Conservation (phyloP, 2,888 invertebrate species). For the Hydriomena furcata region DNA sequence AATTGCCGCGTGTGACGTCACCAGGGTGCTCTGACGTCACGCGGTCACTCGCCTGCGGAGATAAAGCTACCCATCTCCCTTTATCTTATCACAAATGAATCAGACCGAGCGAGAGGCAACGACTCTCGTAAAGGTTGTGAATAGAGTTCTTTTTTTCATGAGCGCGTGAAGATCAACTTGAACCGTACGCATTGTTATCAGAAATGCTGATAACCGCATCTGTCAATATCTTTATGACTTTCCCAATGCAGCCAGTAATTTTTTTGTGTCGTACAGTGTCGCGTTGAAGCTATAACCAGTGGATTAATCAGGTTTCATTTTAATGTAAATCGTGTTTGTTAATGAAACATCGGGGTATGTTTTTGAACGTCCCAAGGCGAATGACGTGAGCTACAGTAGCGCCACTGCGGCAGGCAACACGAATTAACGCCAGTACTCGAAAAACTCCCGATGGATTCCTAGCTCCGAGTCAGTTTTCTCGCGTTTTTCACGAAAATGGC, state of each 20-base stretch:
- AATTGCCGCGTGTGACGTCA: slow-evolving; percentile 82
- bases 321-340: slow-evolving; percentile 54
- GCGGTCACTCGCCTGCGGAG: slow-evolving; percentile 42
- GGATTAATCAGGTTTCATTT: slow-evolving; percentile 31
- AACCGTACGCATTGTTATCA: slow-evolving; percentile 62
- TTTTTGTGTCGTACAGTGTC: slow-evolving; percentile 23
- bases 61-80: slow-evolving; percentile 49
- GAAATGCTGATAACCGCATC: slow-evolving; percentile 57
- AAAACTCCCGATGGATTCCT: slow-evolving; percentile 63
- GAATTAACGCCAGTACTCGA: slow-evolving; percentile 70
- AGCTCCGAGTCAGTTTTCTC: slow-evolving; percentile 57
- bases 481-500: slow-evolving; percentile 76
- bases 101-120: slow-evolving; percentile 55
- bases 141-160: slow-evolving; percentile 70
- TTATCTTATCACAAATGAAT: slow-evolving; percentile 53
- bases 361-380: slow-evolving; percentile 65
- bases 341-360: slow-evolving; percentile 65
- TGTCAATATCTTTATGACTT: slow-evolving; percentile 38
- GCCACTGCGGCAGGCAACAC: slow-evolving; percentile 54
- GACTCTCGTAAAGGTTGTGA: slow-evolving; percentile 72
- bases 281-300: slow-evolving; percentile 26
- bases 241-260: slow-evolving; percentile 27
- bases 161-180: slow-evolving; percentile 61
- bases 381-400: slow-evolving; percentile 76
- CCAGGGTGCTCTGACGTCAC: slow-evolving; percentile 66